Percentiles rank a stretch among this genome's conserved stretches.
phyloP scores from a whole-genome alignment of 2,797 vertebrate genomes.

The Enteromius unitaeniatus region DNA sequence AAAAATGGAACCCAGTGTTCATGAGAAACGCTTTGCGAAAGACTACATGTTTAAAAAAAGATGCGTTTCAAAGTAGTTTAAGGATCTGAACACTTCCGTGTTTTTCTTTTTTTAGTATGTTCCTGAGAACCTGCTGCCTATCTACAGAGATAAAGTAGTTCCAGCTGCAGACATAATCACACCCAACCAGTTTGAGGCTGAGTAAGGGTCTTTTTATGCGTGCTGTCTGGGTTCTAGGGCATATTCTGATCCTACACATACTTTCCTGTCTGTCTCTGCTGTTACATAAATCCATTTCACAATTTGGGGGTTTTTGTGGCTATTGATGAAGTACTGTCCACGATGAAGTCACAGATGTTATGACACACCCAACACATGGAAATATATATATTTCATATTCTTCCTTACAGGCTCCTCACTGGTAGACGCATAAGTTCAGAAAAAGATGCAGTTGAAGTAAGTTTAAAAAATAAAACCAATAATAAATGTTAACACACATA shows the following conservation, averaged over 20 bases:
- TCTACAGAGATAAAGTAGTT: conserved; percentile 92
- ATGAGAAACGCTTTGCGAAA: neutral
- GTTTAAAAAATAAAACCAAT: conserved; percentile 13
- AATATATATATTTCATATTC: neutral
- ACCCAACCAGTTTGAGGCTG: conserved; percentile 97
- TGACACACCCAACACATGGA: neutral
- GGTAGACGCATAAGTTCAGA: conserved; percentile 88
- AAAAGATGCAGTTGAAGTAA: conserved; percentile 88
- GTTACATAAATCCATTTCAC: neutral
- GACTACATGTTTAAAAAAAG: neutral
- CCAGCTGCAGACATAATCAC: conserved; percentile 94
- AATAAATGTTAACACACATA: neutral
- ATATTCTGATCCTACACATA: no score
- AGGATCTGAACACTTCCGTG: neutral
- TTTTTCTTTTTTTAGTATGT: conserved; percentile 86
- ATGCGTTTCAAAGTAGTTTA: neutral
- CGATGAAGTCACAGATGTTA: neutral
- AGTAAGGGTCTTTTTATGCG: conserved; percentile 82
- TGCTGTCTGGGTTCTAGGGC: no score
- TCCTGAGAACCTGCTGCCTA: conserved; percentile 88
- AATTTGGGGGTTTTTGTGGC: neutral
- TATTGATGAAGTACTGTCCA: no score
- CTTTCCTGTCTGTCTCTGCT: neutral
- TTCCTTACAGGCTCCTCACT: conserved; percentile 83
- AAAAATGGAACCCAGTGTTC: neutral